phyloP scores from a whole-genome alignment of 1,140 invertebrate genomes.

The Whitmania pigra region DNA sequence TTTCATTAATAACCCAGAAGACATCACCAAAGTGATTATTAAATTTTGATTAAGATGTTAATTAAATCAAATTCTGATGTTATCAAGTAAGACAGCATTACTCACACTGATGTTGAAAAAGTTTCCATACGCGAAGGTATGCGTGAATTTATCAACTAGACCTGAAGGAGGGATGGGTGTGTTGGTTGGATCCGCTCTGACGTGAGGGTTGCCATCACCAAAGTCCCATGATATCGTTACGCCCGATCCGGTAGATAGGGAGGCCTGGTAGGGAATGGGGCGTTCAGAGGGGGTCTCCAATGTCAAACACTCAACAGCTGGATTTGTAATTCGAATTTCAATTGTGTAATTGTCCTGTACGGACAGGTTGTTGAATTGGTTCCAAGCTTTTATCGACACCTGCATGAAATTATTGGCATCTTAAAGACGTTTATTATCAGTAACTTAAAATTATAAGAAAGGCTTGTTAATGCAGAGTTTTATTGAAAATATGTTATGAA shows the following conservation, averaged over 20 bases:
- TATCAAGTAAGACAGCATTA: neutral
- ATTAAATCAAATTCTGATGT: no score
- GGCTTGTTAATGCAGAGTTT: no score
- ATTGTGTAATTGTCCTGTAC: slow-evolving; percentile 27
- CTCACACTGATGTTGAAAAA: slow-evolving; percentile 27
- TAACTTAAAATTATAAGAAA: no score
- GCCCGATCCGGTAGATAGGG: slow-evolving; percentile 29
- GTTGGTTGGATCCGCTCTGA: slow-evolving; percentile 19
- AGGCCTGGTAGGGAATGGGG: slow-evolving; percentile 23
- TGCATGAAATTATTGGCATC: neutral
- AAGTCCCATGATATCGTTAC: slow-evolving; percentile 29
- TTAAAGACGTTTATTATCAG: no score
- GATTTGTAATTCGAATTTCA: slow-evolving; percentile 26
- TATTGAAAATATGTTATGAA: no score
- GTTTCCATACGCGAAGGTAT: slow-evolving; percentile 29
- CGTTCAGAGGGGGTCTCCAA: slow-evolving; percentile 18
- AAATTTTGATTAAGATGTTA: no score
- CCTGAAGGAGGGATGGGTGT: neutral
- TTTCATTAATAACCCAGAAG: no score
- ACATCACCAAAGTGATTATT: no score
- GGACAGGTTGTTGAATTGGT: slow-evolving; percentile 25
- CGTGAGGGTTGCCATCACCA: slow-evolving; percentile 26
- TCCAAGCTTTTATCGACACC: slow-evolving; percentile 26
- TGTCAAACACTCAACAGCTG: slow-evolving; percentile 15
- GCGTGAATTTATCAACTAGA: slow-evolving; percentile 20